Percentiles rank a stretch among this genome's conserved stretches.
phyloP scores from a whole-genome alignment of 2,888 invertebrate genomes.

The Drosophila anomalata region DNA sequence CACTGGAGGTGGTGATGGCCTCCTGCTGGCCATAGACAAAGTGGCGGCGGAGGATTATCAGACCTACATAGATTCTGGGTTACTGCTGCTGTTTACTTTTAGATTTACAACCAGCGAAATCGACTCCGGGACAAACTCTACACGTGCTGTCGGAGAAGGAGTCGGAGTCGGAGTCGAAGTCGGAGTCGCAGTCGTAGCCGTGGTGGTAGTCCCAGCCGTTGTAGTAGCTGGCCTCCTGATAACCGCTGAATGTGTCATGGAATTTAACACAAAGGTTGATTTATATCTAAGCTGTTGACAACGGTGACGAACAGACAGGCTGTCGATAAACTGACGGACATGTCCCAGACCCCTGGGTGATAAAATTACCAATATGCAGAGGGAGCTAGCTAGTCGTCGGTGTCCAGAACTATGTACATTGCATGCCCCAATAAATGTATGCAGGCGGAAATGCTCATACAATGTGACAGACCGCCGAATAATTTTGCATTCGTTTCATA shows the following conservation, averaged over 20 bases:
- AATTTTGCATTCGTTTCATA: not conserved
- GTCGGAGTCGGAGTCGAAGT: constrained; percentile 4
- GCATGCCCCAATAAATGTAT: not conserved
- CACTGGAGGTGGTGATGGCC: constrained; percentile 16
- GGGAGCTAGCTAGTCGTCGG: not conserved
- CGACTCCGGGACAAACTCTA: constrained; percentile 9
- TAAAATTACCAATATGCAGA: constrained; percentile 14
- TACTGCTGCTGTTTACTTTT: constrained; percentile 52
- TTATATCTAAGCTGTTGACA: constrained; percentile 74
- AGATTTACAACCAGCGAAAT: constrained; percentile 57
- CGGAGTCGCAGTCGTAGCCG: not conserved
- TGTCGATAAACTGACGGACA: constrained; percentile 63
- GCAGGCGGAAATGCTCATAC: not conserved
- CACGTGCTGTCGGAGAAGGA: constrained; percentile 27
- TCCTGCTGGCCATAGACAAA: constrained; percentile 58
- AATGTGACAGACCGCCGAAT: not conserved
- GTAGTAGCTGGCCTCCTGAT: constrained; percentile 43
- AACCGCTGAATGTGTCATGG: constrained; percentile 65
- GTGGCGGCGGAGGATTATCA: constrained; percentile 72
- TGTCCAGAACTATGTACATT: not conserved
- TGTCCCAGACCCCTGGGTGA: not conserved
- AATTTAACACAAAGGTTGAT: constrained; percentile 73
- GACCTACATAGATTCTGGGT: constrained; percentile 45
- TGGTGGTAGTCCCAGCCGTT: no score
- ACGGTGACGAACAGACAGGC: constrained; percentile 50